Evolutionary conservation across 2,113 vertebrate species (phyloP).

Genomic region (Marcusenius ussheri): DNA sequence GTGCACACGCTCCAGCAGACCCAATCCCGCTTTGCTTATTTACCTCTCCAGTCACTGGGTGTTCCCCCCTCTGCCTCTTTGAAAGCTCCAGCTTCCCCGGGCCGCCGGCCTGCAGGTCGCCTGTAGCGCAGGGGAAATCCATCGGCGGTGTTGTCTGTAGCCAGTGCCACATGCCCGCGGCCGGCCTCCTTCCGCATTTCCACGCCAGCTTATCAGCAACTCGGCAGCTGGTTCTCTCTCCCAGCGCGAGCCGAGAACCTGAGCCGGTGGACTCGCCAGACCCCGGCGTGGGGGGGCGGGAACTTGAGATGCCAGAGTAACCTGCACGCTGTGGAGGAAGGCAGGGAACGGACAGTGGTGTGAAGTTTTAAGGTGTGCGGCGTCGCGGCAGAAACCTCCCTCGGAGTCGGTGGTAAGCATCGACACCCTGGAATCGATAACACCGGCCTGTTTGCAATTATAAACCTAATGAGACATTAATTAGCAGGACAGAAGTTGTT

Average conservation of each 20-base stretch:
- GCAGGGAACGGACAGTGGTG: not conserved
- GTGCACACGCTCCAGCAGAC: not conserved
- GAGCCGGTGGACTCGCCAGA: not conserved
- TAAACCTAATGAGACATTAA: conserved; percentile 41
- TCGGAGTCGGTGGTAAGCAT: not conserved
- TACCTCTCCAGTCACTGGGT: not conserved
- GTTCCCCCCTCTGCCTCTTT: not conserved
- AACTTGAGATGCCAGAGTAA: not conserved
- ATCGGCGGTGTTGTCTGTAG: not conserved
- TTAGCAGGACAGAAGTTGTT: conserved; percentile 35
- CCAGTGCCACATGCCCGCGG: not conserved
- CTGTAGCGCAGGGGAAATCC: conserved; percentile 1
- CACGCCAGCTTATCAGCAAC: not conserved
- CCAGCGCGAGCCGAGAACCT: not conserved
- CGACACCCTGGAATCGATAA: not conserved
- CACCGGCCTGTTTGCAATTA: conserved; percentile 23
- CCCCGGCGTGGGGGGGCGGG: not conserved
- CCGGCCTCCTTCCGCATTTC: not conserved
- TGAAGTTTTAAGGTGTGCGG: not conserved
- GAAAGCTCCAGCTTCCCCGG: not conserved
- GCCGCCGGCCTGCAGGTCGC: not conserved
- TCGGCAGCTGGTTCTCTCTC: not conserved
- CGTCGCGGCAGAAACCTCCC: not conserved
- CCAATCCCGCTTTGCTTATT: not conserved
- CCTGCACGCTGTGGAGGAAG: not conserved